Base-by-base conservation (phyloP, 2,797 vertebrate genomes). In the Kryptolebias ocellatus region DNA sequence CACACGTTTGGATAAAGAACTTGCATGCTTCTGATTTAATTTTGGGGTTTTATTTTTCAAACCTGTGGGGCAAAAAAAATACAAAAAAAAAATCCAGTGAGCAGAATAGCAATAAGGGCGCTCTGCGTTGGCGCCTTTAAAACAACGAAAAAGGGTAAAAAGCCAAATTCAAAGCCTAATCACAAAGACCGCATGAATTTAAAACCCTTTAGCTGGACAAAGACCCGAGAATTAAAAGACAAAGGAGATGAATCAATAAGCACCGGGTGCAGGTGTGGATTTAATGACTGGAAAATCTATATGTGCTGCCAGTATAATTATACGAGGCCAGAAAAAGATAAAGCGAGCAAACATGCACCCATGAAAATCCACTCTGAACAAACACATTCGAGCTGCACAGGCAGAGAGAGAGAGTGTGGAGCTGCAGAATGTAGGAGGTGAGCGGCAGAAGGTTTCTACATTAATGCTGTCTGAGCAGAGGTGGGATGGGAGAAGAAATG, bases 401-500 rank as follows among this genome's bases (percentile, higher is more conserved):
- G 52, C 60, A 67, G 55, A 72, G n/a, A 29, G 46, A n/a, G 9
- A 58, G 57, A 46, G 59, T 4, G 61, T 45, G 53, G 34, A 63
- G 69, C 53, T 15, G 47, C 56, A 57, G 56, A 28, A 80, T 71
- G 54, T 67, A 67, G 63, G 60, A 74, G 60, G 64, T 72, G 55
- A 60, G 58, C 58, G 34, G 64, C 62, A 66, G 56, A 39, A 39
- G 60, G 39, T 51, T 83, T 64, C 60, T 51, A 64, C 76, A 74
- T 79, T 71, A 82, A 67, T 55, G 69, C 50, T 37, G 64, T 74
- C 62, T 72, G 68, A 70, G 60, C 68, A 47, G 60, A 68, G 53
- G 42, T 31, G 29, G 60, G 47, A 74, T 31, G 29, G 60, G 44
- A 74, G 55, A 73, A 9, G 61, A 70, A 78, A 86, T 59, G 63